Base-by-base conservation (phyloP, 30 jellyfish, hydroid and myxozoan genomes). In the Catostylus mosaicus region DNA sequence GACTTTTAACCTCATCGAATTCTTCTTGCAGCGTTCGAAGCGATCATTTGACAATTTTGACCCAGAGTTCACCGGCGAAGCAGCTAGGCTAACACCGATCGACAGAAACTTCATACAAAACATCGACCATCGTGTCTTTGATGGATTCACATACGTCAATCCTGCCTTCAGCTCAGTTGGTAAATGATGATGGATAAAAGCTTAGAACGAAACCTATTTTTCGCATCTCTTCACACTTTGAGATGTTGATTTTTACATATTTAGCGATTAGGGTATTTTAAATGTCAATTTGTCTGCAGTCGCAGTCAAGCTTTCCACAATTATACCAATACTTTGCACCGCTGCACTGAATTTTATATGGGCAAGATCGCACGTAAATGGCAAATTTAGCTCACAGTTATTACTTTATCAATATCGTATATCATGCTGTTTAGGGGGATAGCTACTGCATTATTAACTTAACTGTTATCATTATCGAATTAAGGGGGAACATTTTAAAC, bases 31-130 rank as follows among this genome's bases (percentile, higher is more conserved):
- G 98, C 80, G 89, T 67, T 87, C 99, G n/a, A 94, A 94, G 67
- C 94, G 99, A 1, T 94, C 99, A 2, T 89, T 89, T 38, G 99
- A 94, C 81, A 94, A 94, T 59, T 94, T 94, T 74, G 99, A 94
- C 69, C 95, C 99, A 10, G 99, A 94, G 59, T 94, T 94, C 79
- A 94, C 99, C 5, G 97, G 89, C 38, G 99, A 94, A 72, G 99
- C 99, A 0, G 96, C 97, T 46, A 95, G 99, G 22, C 68, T 94
- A 75, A 94, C 97, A 4, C 99, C 99, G 36, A 89, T 94, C 68
- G 99, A 94, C 89, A 75, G 99, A 32, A 88, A 69, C 47, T 94
- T 94, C 82, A 61, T 94, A 34, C 96, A 88, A 81, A 96, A 94
- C 70, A 88, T 94, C 50, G 99, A 94, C 63, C 99, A 88, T 51